Evolutionary conservation across 2,797 vertebrate species (phyloP), one percentile per base, ranked within the genome.

Genomic region (Pseudomugil tenellus): DNA sequence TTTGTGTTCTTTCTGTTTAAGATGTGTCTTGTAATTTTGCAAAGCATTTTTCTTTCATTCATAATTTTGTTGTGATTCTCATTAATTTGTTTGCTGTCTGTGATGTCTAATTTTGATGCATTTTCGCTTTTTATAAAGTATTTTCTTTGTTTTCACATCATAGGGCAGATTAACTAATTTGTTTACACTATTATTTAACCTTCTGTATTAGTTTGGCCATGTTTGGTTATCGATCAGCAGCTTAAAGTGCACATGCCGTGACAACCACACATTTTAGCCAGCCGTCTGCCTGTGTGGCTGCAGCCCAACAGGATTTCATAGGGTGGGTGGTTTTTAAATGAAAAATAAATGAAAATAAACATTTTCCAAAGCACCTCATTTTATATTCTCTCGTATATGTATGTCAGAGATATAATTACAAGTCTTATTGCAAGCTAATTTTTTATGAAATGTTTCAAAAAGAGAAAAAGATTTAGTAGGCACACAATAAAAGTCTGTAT

Each of bases 171-270:
- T 19, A 41, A 41, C 6, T 43, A 2, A 9, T 19, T 21, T 10
- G n/a, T 46, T 46, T 46, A n/a, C 41, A 43, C 19, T 19, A 14
- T 14, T 41, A 41, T 43, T 9, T 43, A 43, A 43, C 41, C 41
- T n/a, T 43, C 16, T 43, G 41, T 43, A 43, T 4, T 14, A 43
- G 39, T 19, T 16, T 41, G 6, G 17, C 41, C 19, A n/a, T 43
- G 19, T n/a, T 46, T 21, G 43, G 43, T 46, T 46, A 46, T 78
- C 64, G 60, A 26, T 51, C 0, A 14, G 17, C 67, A 78, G 76
- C 72, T 81, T 56, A 68, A 32, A 25, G 48, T 26, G 35, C 57
- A 66, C 34, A 78, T 56, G 67, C 70, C 64, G 83, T 72, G 71
- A 64, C 74, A 56, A 39, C 28, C 49, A 48, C 41, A 31, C 66